These are phyloP conservation scores for Botia almorhae DNA, from an alignment of 2,797 vertebrate genomes.

Conservation along the genomic window DNA sequence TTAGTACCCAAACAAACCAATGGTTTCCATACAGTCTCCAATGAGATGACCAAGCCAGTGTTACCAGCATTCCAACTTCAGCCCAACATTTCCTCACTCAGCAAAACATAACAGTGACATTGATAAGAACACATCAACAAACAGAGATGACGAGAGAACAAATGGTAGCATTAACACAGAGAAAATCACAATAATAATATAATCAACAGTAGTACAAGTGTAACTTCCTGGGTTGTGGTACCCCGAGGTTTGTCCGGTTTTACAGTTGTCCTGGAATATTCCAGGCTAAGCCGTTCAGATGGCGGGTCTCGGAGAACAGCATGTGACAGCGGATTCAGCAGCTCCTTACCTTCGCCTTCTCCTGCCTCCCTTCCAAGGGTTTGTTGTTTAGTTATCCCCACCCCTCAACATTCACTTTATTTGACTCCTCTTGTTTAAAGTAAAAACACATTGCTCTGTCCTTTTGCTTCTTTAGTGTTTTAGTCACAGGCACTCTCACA, in stretches of 20 bases:
- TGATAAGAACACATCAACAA: slow-evolving; percentile 50
- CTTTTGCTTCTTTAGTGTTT: slow-evolving; percentile 64
- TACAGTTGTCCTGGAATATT: slow-evolving; percentile 71
- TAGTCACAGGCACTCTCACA: slow-evolving; percentile 76
- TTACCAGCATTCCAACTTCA: slow-evolving; percentile 57
- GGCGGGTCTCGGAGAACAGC: slow-evolving; percentile 70
- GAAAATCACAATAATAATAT: slow-evolving; percentile 67
- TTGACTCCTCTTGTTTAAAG: slow-evolving; percentile 75
- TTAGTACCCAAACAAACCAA: neutral
- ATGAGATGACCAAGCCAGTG: slow-evolving; percentile 43
- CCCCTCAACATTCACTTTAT: slow-evolving; percentile 65
- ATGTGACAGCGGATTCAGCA: slow-evolving; percentile 73
- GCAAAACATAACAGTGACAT: slow-evolving; percentile 62
- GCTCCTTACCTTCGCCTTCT: slow-evolving; percentile 55
- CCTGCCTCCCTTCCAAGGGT: slow-evolving; percentile 47
- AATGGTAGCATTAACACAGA: slow-evolving; percentile 66
- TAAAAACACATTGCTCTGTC: slow-evolving; percentile 70
- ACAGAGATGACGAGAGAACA: slow-evolving; percentile 61
- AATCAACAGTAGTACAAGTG: slow-evolving; percentile 76
- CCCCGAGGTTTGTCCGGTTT: slow-evolving; percentile 72
- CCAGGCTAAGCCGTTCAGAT: slow-evolving; percentile 56
- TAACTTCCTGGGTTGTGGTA: slow-evolving; percentile 64
- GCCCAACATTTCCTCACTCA: slow-evolving; percentile 61
- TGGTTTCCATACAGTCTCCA: slow-evolving; percentile 42
- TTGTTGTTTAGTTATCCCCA: slow-evolving; percentile 59